These are phyloP conservation scores for Drosophila helvetica DNA, from an alignment of 2,888 invertebrate species.

Conservation along the genomic window DNA sequence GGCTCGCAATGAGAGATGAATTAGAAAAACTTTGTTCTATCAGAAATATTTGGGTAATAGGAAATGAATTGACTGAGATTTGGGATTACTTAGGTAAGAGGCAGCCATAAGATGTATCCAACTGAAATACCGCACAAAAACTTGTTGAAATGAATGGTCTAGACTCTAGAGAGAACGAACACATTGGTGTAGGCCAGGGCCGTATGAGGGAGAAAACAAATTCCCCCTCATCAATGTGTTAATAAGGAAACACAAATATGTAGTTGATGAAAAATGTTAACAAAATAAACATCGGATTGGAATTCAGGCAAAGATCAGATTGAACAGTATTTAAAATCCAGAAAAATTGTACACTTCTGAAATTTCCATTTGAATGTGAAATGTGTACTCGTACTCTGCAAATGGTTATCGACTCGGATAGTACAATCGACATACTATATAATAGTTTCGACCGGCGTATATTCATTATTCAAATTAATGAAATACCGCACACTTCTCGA, in stretches of 20 bases:
- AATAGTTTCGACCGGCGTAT: constrained; percentile 4
- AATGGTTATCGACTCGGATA: constrained; percentile 5
- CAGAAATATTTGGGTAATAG: constrained; percentile 39
- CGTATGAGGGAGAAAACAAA: not conserved
- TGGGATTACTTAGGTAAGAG: constrained; percentile 10
- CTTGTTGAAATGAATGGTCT: not conserved
- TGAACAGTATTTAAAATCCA: constrained; percentile 31
- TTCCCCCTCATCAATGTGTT: not conserved
- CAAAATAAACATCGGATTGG: not conserved
- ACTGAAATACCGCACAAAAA: not conserved
- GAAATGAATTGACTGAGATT: constrained; percentile 45
- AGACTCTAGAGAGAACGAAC: not conserved
- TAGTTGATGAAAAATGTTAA: not conserved
- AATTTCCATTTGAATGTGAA: constrained; percentile 6
- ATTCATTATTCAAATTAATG: constrained; percentile 45
- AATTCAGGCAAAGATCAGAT: constrained; percentile 18
- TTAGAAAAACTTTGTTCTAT: constrained; percentile 33
- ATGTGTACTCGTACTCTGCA: not conserved
- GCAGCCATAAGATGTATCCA: constrained; percentile 25
- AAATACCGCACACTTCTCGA: constrained; percentile 33
- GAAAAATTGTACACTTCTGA: constrained; percentile 11
- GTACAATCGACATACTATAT: not conserved
- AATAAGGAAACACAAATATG: not conserved
- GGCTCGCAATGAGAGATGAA: constrained; percentile 44
- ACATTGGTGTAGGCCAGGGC: not conserved